phyloP scores from a whole-genome alignment of 2,113 vertebrate species.

The Eurypyga helias region DNA sequence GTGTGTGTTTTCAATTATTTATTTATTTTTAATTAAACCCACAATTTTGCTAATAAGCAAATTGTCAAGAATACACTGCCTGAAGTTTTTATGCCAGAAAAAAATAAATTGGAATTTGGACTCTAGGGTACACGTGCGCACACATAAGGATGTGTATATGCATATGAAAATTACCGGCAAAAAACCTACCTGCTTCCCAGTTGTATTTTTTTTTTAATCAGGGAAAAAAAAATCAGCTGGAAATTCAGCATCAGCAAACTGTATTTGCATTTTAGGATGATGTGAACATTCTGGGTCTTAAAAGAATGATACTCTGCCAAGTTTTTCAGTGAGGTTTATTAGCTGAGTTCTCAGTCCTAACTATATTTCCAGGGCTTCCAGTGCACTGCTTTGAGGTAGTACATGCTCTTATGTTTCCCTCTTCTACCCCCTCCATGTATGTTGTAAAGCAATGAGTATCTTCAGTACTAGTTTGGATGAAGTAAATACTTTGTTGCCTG shows the following conservation, averaged over 20 bases:
- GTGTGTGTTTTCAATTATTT: not conserved
- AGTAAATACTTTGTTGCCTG: not conserved
- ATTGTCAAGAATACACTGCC: not conserved
- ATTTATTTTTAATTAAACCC: not conserved
- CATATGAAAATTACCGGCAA: not conserved
- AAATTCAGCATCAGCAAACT: not conserved
- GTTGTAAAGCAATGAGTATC: not conserved
- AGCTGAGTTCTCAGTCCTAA: not conserved
- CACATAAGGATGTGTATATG: not conserved
- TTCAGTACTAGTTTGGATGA: not conserved
- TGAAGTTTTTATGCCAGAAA: not conserved
- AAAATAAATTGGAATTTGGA: not conserved
- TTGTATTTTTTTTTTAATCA: not conserved
- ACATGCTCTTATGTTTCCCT: fast-evolving
- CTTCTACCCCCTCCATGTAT: fast-evolving
- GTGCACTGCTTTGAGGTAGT: not conserved
- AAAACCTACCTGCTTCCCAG: not conserved
- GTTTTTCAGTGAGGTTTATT: not conserved
- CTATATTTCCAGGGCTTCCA: not conserved
- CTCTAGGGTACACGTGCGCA: not conserved
- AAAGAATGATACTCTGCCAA: not conserved
- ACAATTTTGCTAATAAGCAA: not conserved
- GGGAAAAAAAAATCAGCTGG: not conserved
- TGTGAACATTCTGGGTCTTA: not conserved
- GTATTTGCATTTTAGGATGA: not conserved